Evolutionary conservation across 2,113 vertebrate species (phyloP), one percentile per base, ranked within the genome.

Genomic region (Eonycteris spelaea): DNA sequence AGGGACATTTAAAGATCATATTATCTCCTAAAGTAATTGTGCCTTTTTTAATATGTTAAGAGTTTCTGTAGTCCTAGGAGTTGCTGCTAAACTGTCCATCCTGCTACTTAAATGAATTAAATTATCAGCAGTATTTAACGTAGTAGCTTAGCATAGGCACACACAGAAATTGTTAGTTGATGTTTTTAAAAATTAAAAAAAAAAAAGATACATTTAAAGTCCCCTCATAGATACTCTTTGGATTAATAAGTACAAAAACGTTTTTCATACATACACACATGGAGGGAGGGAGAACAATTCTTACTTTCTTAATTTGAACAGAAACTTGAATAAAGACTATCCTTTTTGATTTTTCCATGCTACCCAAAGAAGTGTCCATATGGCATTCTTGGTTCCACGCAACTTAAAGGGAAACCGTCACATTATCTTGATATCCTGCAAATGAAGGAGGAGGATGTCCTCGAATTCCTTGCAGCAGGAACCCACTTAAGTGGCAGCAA

Each of bases 401-500:
- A 95, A 99, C 99, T 99, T 99, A 80, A 98, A 98, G 99, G 99
- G 99, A 99, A 99, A 98, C 97, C 98, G 97, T 98, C 98, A 99
- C 99, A 98, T 99, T 99, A 99, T 99, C 99, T 51, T 51, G 15
- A 51, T 51, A 12, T 48, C 48, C 48, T 48, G 48, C 48, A 48
- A 45, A 45, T 45, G 45, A 45, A 45, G 45, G 45, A 48, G 48
- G 13, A 48, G 48, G 99, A 99, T 99, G 99, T 99, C 98, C 99
- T 99, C 97, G 99, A 99, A 97, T 99, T 99, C 98, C 99, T 99
- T 67, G 99, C 99, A 24, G 99, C 99, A 91, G 99, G 99, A 94
- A 99, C 99, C 97, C 99, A 99, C 89, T 98, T 99, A 98, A 99
- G 99, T 98, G 99, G 99, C 68, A 99, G 99, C 97, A 99, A 99